Percentiles rank a stretch among this genome's conserved stretches.
phyloP scores from a whole-genome alignment of 2,888 invertebrate species.

The Cephus spinipes region DNA sequence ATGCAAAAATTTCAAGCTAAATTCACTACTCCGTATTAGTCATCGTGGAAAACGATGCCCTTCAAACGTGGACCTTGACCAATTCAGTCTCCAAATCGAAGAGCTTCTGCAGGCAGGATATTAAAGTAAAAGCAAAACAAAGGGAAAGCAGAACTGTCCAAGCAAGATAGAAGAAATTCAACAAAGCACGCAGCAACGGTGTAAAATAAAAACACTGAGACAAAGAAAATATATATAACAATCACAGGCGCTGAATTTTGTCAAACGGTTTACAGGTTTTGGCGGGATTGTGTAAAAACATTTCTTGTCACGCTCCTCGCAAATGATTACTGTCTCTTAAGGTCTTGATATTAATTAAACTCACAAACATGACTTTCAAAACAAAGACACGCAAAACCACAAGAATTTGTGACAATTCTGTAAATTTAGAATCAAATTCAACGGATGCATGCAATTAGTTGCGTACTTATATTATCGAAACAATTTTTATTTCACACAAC shows the following conservation, averaged over 20 bases:
- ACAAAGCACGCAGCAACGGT: background rate
- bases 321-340: background rate
- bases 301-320: background rate
- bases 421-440: background rate
- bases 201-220: background rate
- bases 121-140: background rate
- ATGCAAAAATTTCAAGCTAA: constrained; percentile 47
- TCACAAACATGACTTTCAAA: background rate
- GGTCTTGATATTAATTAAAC: background rate
- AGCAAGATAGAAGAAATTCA: background rate
- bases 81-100: constrained; percentile 50
- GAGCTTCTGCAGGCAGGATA: constrained; percentile 15
- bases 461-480: background rate
- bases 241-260: background rate
- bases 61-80: constrained; percentile 48
- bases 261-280: background rate
- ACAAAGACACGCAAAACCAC: background rate
- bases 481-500: background rate
- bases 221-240: background rate
- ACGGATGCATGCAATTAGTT: background rate
- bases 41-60: constrained; percentile 14
- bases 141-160: background rate
- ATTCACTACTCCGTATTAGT: background rate
- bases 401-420: background rate
- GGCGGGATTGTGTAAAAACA: background rate